Evolutionary conservation across 2,888 invertebrate genomes (phyloP).

Genomic region (Hemaris fuciformis): DNA sequence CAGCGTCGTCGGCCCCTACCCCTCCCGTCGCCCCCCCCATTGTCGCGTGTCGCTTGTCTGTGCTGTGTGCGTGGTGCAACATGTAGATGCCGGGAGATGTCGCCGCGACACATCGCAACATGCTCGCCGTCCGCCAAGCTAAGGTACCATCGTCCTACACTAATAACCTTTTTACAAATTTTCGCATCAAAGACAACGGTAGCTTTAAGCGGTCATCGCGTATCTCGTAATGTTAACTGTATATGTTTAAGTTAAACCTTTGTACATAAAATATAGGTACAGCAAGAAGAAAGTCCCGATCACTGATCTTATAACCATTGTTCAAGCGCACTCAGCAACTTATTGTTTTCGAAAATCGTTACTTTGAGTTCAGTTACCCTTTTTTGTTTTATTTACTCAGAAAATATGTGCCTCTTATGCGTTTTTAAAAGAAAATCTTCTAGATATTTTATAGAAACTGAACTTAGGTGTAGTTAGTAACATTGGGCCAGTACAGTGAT

Average conservation of each 20-base stretch:
- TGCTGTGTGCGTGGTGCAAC: conserved; percentile 26
- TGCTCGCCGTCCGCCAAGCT: conserved; percentile 67
- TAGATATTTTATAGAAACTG: no score
- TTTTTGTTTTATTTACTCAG: neutral
- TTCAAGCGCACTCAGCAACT: neutral
- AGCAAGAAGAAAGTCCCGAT: no score
- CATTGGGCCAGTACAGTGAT: neutral
- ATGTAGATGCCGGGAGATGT: conserved; percentile 52
- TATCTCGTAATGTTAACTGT: no score
- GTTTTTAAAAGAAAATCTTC: no score
- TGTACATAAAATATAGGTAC: no score
- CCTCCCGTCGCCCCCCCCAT: no score
- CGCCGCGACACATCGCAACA: conserved; percentile 36
- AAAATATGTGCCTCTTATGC: neutral
- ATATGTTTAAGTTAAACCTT: no score
- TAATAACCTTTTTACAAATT: no score
- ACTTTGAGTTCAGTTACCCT: neutral
- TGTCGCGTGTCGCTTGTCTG: conserved; percentile 21
- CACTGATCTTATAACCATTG: neutral
- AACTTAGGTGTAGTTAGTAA: no score
- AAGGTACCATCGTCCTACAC: conserved; percentile 42
- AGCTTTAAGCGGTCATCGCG: no score
- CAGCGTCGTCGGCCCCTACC: no score
- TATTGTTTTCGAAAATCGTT: neutral
- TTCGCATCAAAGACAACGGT: no score